Evolutionary conservation across 35 echinoderm and acorn worm species (phyloP).

Genomic region (Lytechinus variegatus): DNA sequence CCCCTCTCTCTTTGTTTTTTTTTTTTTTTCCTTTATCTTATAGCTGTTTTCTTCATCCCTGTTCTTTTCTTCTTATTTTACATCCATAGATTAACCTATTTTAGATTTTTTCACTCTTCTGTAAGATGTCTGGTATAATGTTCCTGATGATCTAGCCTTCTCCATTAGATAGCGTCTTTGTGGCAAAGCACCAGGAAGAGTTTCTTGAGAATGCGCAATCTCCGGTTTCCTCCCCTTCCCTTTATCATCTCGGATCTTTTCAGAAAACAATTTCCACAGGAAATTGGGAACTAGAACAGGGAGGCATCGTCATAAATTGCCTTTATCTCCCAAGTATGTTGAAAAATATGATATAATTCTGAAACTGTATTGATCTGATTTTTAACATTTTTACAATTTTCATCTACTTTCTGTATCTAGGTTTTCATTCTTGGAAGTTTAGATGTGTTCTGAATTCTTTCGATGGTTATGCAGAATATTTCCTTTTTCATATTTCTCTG

Average conservation of each 20-base stretch:
- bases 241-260: background rate
- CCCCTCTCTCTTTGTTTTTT: background rate
- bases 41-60: too few species aligned
- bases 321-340: background rate
- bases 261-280: background rate
- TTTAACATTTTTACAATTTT: background rate
- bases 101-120: background rate
- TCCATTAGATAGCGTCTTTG: background rate
- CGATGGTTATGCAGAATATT: too few species aligned
- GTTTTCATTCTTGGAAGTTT: background rate
- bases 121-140: background rate
- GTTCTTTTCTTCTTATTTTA: too few species aligned
- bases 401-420: background rate
- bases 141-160: background rate
- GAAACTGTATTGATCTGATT: background rate
- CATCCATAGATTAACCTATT: too few species aligned
- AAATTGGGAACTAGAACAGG: conserved; percentile 1
- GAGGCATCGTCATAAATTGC: background rate
- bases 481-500: too few species aligned
- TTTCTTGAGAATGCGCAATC: background rate
- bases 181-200: background rate
- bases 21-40: background rate
- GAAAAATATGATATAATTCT: background rate
- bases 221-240: background rate
- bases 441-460: background rate